Percentiles rank a stretch among this genome's conserved stretches.
Evolutionary conservation across 1,140 invertebrate genomes (phyloP).

Genomic region (Drosophila triauraria): DNA sequence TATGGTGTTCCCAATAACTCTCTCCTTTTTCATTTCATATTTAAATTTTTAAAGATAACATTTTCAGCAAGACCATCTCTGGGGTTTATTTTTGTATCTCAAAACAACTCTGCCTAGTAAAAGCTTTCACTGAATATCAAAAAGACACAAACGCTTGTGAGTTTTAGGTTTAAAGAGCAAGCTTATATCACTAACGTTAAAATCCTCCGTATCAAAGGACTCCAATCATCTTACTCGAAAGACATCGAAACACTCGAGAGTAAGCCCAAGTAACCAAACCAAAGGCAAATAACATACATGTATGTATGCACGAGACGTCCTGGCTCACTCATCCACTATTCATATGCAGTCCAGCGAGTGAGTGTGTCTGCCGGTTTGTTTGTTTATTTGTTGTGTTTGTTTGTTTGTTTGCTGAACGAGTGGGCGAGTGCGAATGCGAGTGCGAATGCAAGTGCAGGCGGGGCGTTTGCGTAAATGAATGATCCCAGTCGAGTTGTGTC

Average conservation of each 20-base stretch:
- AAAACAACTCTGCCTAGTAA: neutral
- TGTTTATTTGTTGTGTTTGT: constrained; percentile 39
- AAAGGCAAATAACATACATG: constrained; percentile 11
- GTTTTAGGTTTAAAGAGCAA: neutral
- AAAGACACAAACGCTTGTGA: neutral
- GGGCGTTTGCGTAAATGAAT: constrained; percentile 77
- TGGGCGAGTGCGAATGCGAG: constrained; percentile 52
- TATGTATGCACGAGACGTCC: constrained; percentile 4
- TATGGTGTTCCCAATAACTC: no score
- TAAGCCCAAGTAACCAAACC: constrained; percentile 48
- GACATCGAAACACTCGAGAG: constrained; percentile 15
- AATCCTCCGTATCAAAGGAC: neutral
- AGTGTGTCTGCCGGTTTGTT: constrained; percentile 36
- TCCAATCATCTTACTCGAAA: constrained; percentile 10
- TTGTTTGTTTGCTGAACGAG: constrained; percentile 60
- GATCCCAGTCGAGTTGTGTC: constrained; percentile 59
- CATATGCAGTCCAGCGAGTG: constrained; percentile 67
- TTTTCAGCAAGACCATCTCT: no score
- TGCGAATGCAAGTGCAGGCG: constrained; percentile 21
- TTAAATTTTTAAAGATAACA: no score
- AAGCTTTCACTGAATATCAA: neutral
- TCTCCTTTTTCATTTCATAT: neutral
- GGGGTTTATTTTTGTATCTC: neutral
- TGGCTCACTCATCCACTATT: constrained; percentile 61
- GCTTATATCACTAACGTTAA: neutral